Percentiles rank a stretch among this genome's conserved stretches.
phyloP scores from a whole-genome alignment of 2,888 invertebrate genomes.

The Seira musarum region DNA sequence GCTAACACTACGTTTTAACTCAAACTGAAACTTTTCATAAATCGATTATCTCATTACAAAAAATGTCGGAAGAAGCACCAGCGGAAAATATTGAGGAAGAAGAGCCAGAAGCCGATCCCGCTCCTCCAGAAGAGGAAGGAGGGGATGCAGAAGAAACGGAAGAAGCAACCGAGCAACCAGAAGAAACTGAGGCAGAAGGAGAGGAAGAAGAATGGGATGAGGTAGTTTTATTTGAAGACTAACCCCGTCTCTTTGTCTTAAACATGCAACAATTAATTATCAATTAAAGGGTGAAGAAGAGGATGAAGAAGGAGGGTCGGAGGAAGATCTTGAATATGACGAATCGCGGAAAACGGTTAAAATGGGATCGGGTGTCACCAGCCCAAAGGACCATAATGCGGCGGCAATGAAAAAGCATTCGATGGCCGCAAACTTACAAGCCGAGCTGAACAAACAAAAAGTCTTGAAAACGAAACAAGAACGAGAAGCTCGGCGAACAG shows the following conservation, averaged over 20 bases:
- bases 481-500: conserved; percentile 73
- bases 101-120: background rate
- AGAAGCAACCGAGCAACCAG: background rate
- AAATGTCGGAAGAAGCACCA: conserved; percentile 47
- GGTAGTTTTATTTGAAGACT: background rate
- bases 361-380: too few species aligned
- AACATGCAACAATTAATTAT: too few species aligned
- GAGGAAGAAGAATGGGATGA: conserved; percentile 20
- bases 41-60: too few species aligned
- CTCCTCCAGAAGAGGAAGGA: conserved; percentile 21
- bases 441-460: conserved; percentile 64
- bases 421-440: conserved; percentile 53
- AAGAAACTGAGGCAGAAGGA: conserved; percentile 21
- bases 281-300: conserved; percentile 21
- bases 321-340: too few species aligned
- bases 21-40: too few species aligned
- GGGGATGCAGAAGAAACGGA: conserved; percentile 16
- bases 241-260: background rate
- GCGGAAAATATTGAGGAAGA: conserved; percentile 32
- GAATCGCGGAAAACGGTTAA: too few species aligned
- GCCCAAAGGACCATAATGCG: too few species aligned
- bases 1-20: too few species aligned
- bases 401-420: conserved; percentile 50
- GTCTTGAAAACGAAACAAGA: conserved; percentile 77
- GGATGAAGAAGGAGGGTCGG: too few species aligned